Conservation (phyloP, 2,797 vertebrate species). For the Malurus leucopterus region DNA sequence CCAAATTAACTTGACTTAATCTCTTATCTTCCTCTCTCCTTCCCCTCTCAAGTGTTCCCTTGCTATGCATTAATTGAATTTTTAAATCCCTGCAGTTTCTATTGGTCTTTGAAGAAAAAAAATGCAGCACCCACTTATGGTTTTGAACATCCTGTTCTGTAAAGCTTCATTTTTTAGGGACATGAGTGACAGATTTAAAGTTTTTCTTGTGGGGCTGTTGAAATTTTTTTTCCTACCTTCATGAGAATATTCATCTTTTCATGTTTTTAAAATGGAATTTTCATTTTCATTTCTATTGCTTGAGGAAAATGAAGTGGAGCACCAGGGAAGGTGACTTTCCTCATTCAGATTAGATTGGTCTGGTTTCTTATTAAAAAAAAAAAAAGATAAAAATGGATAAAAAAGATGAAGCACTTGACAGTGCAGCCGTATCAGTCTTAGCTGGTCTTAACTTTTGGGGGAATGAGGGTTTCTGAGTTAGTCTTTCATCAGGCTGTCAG, state of each 20-base stretch:
- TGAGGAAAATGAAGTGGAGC: not conserved
- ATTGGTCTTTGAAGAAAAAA: not conserved
- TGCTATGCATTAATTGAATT: not conserved
- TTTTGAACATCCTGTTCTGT: not conserved
- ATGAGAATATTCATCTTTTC: not conserved
- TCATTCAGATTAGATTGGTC: not conserved
- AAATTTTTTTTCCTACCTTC: not conserved
- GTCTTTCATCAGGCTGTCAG: conserved; percentile 22
- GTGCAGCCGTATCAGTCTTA: not conserved
- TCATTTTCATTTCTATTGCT: conserved; percentile 36
- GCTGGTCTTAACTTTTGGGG: not conserved
- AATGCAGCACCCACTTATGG: not conserved
- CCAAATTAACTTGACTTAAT: not conserved
- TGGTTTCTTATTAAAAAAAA: not conserved
- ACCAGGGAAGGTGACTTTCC: conserved; percentile 27
- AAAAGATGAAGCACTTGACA: not conserved
- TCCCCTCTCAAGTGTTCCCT: conserved; percentile 1
- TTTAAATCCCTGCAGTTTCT: conserved; percentile 28
- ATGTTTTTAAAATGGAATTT: conserved; percentile 39
- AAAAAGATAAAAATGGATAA: not conserved
- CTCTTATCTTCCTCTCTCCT: not conserved
- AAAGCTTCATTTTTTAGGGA: conserved; percentile 16
- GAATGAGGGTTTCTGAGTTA: not conserved
- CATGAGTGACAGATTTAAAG: not conserved
- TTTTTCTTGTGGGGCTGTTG: not conserved